Conservation (phyloP, 2,113 vertebrate genomes). For the Pituophis catenifer region DNA sequence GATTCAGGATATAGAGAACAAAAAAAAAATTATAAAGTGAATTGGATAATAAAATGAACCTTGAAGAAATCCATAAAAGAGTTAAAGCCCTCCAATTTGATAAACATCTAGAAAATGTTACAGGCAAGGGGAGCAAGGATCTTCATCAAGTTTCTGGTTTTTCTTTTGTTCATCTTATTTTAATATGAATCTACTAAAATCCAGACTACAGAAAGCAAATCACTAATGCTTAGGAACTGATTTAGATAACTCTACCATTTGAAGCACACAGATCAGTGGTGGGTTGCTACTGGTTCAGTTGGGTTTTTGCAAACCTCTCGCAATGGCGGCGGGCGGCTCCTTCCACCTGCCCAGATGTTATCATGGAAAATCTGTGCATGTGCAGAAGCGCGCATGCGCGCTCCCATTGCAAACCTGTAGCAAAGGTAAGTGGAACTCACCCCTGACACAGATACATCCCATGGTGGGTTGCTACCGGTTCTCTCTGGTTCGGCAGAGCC, state of each 20-base stretch:
- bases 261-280: background rate
- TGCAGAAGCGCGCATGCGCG: too few species aligned
- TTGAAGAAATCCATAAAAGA: slow-evolving; percentile 45
- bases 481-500: too few species aligned
- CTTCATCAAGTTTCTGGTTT: background rate
- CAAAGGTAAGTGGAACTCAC: too few species aligned
- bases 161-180: background rate
- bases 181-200: background rate
- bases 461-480: too few species aligned
- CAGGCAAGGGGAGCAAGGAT: background rate
- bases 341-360: too few species aligned
- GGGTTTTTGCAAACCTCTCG: too few species aligned
- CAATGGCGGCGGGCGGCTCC: too few species aligned
- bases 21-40: slow-evolving; percentile 36
- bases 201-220: background rate
- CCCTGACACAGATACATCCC: background rate
- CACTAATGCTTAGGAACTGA: background rate
- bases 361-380: too few species aligned
- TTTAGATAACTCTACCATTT: background rate
- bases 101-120: slow-evolving; percentile 18
- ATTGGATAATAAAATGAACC: slow-evolving; percentile 54
- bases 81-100: slow-evolving; percentile 44
- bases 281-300: too few species aligned
- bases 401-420: too few species aligned
- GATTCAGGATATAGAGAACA: slow-evolving; percentile 41